Conservation (phyloP, 2,113 vertebrate genomes). For the Sapayoa aenigma region DNA sequence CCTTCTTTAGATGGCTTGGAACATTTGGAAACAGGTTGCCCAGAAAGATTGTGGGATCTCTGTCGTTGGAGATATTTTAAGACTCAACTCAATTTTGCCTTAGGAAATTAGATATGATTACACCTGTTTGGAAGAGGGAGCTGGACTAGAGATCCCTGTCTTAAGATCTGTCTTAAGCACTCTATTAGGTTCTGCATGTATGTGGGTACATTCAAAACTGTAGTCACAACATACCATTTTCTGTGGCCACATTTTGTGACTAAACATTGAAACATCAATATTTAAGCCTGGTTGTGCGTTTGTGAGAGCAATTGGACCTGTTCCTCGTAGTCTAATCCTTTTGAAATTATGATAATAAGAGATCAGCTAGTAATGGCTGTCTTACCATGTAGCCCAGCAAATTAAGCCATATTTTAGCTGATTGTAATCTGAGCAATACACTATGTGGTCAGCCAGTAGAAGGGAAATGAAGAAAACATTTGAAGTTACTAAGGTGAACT, state of each 20-base stretch:
- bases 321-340: not conserved
- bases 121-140: not conserved
- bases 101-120: not conserved
- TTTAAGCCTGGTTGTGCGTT: not conserved
- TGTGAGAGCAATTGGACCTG: not conserved
- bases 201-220: not conserved
- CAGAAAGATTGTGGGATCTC: not conserved
- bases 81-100: not conserved
- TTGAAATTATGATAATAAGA: not conserved
- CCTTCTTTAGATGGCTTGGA: not conserved
- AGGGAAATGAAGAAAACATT: not conserved
- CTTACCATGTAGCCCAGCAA: not conserved
- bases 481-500: not conserved
- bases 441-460: not conserved
- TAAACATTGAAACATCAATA: not conserved
- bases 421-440: not conserved
- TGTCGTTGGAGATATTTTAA: not conserved
- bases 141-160: not conserved
- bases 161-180: not conserved
- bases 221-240: not conserved
- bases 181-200: rapidly evolving
- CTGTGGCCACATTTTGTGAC: not conserved
- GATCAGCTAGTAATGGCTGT: not conserved
- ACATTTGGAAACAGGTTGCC: not conserved
- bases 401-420: not conserved